Evolutionary conservation across 2,888 invertebrate genomes (phyloP).

Genomic region (Enchytraeus crypticus): DNA sequence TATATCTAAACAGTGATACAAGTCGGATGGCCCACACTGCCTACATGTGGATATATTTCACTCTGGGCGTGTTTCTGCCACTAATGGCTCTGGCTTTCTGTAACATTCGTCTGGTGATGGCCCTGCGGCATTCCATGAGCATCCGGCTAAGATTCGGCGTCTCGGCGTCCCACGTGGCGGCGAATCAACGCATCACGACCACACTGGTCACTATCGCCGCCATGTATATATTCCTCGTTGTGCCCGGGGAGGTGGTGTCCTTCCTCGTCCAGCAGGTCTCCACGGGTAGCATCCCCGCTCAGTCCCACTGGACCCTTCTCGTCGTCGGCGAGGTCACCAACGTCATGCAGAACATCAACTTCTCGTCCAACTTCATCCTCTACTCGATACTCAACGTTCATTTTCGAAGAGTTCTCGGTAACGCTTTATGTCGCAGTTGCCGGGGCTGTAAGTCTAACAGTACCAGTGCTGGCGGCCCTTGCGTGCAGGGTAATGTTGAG

Average conservation of each 20-base stretch:
- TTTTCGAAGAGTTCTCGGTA: conserved; percentile 20
- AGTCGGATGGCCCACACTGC: background rate
- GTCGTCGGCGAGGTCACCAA: conserved; percentile 22
- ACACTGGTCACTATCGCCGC: conserved; percentile 42
- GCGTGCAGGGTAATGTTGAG: too few species aligned
- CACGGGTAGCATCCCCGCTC: background rate
- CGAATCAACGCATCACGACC: conserved; percentile 36
- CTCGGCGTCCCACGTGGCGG: conserved; percentile 30
- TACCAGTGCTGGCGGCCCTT: too few species aligned
- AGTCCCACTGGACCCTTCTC: background rate
- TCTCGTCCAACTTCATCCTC: conserved; percentile 25
- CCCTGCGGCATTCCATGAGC: conserved; percentile 38
- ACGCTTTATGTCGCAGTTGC: conserved; percentile 11
- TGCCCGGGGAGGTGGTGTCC: conserved; percentile 41
- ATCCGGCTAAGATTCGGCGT: conserved; percentile 33
- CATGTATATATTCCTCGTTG: conserved; percentile 43
- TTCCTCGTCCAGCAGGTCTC: conserved; percentile 22
- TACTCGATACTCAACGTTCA: conserved; percentile 24
- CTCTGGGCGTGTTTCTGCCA: conserved; percentile 26
- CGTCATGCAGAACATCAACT: conserved; percentile 24
- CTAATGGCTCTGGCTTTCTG: conserved; percentile 38
- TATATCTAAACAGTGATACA: background rate
- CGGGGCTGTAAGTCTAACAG: too few species aligned
- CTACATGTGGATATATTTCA: conserved; percentile 22
- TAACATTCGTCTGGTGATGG: conserved; percentile 39